Percentiles rank a stretch among this genome's conserved stretches.
Evolutionary conservation across 2,888 invertebrate genomes (phyloP).

Genomic region (Scaptomyza flava): DNA sequence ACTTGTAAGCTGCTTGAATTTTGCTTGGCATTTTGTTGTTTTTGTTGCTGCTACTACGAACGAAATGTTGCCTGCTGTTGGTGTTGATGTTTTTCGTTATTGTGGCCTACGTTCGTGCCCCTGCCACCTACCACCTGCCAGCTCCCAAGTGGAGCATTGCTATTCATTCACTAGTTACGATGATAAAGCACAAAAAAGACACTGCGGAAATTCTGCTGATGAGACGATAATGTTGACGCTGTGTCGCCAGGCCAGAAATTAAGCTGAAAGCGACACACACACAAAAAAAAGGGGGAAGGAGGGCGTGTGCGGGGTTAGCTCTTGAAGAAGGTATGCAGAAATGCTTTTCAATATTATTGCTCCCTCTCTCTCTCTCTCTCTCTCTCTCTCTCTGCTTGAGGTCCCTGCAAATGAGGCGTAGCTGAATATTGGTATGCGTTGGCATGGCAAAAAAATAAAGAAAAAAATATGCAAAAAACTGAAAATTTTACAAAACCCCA

Average conservation of each 20-base stretch:
- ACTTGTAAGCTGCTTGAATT: slow-evolving; percentile 76
- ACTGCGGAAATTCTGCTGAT: slow-evolving; percentile 80
- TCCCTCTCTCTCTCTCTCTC: slow-evolving; percentile 10
- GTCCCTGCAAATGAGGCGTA: slow-evolving; percentile 70
- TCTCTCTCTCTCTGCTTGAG: slow-evolving; percentile 33
- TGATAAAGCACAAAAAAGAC: slow-evolving; percentile 77
- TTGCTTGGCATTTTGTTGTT: slow-evolving; percentile 59
- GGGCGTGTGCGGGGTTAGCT: not conserved
- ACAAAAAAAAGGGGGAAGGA: not conserved
- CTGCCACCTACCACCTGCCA: not conserved
- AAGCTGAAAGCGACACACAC: slow-evolving; percentile 49
- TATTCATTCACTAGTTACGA: slow-evolving; percentile 80
- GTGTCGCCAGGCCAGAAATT: slow-evolving; percentile 44
- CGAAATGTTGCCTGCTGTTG: slow-evolving; percentile 61
- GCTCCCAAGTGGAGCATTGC: slow-evolving; percentile 51
- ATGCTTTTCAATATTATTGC: slow-evolving; percentile 69
- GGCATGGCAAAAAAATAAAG: slow-evolving; percentile 40
- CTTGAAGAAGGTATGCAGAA: slow-evolving; percentile 52
- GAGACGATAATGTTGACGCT: slow-evolving; percentile 76
- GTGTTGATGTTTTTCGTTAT: slow-evolving; percentile 56
- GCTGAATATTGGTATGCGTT: slow-evolving; percentile 52
- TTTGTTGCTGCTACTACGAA: slow-evolving; percentile 38
- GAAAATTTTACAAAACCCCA: slow-evolving; percentile 27
- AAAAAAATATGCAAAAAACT: slow-evolving; percentile 35
- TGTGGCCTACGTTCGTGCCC: slow-evolving; percentile 10